Evolutionary conservation across 2,888 invertebrate species (phyloP), one percentile per base, ranked within the genome.

Genomic region (Acrocyrtus sp.): DNA sequence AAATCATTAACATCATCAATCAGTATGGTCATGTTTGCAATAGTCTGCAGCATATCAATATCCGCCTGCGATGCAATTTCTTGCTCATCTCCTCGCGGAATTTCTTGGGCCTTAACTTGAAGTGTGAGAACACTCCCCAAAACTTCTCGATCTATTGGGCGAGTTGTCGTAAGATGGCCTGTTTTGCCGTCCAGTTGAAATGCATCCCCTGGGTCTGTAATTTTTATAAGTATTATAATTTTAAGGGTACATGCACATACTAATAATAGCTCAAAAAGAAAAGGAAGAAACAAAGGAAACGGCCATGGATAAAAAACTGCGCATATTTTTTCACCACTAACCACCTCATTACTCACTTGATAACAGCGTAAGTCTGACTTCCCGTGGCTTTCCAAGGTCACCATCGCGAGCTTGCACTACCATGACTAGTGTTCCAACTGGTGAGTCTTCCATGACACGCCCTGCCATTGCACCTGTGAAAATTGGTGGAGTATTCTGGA

Each of bases 1-100:
- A 94, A 94, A 83, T 95, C 95, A 84, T 95, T 95, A 0, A 95
- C 93, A 83, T 95, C 95, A 81, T 90, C 90, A 80, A 95, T 92
- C 45, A 92, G 94, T 58, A 96, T 89, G 0, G 92, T 92, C 10
- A 92, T 91, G 65, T 91, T 90, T 0, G 92, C 90, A 0, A 88
- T 87, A 0, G 92, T 88, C 43, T 76, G 67, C 0, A 75, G 61
- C 10, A 79, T 21, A 51, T 78, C 78, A 50, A 74, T 74, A 41
- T 80, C 80, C 15, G 72, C 66, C 21, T 65, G 75, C 5, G 65
- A 43, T 3, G 70, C 26, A n/a, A 72, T 54, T 3, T 56, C 29
- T 17, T 60, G 45, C 41, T 80, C 80, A 51, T 78, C 78, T 21
- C 61, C 48, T n/a, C 69, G 60, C 10, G 78, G 72, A 22, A 80